Evolutionary conservation across 2,113 vertebrate species (phyloP), one percentile per base, ranked within the genome.

Genomic region (Hippocampus mohnikei): DNA sequence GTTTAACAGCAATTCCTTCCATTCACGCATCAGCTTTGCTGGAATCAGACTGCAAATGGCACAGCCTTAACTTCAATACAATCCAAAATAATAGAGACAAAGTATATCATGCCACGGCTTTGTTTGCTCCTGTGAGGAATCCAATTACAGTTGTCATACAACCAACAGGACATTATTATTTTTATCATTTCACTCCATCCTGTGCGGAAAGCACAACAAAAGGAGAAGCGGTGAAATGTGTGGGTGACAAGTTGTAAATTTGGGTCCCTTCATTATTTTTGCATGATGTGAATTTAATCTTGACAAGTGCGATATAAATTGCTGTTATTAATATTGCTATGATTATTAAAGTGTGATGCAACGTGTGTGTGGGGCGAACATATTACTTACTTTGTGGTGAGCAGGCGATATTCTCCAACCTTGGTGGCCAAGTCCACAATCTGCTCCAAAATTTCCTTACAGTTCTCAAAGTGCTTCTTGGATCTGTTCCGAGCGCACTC

Each of bases 381-480:
- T 23, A 1, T 77, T 60, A 94, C 93, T 73, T 92, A 99, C 97
- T 94, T 95, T 60, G 87, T 92, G 20, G 92, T 95, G 78, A 95
- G 70, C 11, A 92, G 79, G 42, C 90, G 91, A 85, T 95, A 97
- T 75, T 98, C 95, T 88, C 89, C 94, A 23, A 88, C 76, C 87
- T 94, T 96, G 56, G 94, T 94, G 6, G 91, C 92, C 69, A 98
- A 84, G 86, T 98, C 96, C 75, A 95, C 76, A 0, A 98, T 94
- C 67, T 98, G 94, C 60, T 89, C 72, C 71, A 95, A 61, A 72
- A 98, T 85, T 73, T 90, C 93, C 78, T 81, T 85, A 81, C 96
- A 98, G 27, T 82, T 44, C 21, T 76, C 74, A 73, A 93, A 93
- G 88, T 96, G 94, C 59, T 96, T 96, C 82, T 85, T 74, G 74